Base-by-base conservation (phyloP, 1,140 invertebrate species). In the Drosophila sp. region DNA sequence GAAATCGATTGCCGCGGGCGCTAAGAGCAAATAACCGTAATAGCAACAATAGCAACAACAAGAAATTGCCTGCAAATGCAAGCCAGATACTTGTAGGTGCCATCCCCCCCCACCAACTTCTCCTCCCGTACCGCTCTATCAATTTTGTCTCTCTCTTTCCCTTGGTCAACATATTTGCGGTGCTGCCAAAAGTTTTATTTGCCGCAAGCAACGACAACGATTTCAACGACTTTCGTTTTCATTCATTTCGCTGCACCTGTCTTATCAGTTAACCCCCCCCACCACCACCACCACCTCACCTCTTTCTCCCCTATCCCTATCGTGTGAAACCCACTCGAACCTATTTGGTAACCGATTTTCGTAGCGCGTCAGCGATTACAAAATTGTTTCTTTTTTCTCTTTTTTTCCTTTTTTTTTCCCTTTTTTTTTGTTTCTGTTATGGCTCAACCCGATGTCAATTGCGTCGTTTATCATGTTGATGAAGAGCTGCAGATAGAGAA, bases 401-500 rank as follows among this genome's bases (percentile, higher is more conserved):
- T 29, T 27, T 51, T 14, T 64, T 51, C 14, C 27, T 73, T 56
- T 46, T 51, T 65, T 53, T 63, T 50, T 69, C 34, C 41, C 34
- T 34, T 18, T 27, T 41, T 34, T 29, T 29, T 29, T 29, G 27
- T 2, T 0, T 7, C 27, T 29, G 41, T 53, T 64, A 45, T 72
- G 71, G 66, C 79, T 78, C 78, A 81, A 78, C 72, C 70, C 66
- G 56, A 27, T 66, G 50, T 66, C 34, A 61, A 74, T 81, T 81
- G 79, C 40, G 79, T 82, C 79, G 80, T 73, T 80, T 64, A 54
- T 74, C 72, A 62, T 57, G 32, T 45, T 34, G 27, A 40, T 38
- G 27, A 32, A n/a, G 8, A 46, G 14, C 4, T 11, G 21, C 7
- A 38, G 21, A 36, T 3, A 36, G 14, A 25, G 16, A 9, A 27